Base-by-base conservation (phyloP, 2,888 invertebrate species). In the Mayetiola destructor region DNA sequence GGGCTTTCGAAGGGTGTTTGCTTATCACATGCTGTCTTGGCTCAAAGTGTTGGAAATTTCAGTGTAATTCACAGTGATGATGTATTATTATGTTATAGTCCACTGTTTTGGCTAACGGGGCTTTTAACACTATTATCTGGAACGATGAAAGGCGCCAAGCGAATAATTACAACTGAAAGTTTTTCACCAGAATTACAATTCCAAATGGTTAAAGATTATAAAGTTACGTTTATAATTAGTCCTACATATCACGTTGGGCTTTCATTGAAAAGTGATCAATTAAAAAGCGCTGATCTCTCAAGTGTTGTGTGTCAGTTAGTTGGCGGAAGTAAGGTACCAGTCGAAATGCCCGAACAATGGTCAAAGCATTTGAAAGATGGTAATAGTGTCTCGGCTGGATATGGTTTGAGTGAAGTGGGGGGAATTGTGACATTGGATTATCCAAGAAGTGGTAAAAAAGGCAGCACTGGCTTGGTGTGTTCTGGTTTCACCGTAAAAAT, bases 61-160 rank as follows among this genome's bases (percentile, higher is more conserved):
- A 20, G 16, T 1, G n/a, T 1, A 14, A 9, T 55, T 2, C 5
- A 32, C n/a, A 2, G 8, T 3, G 18, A n/a, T n/a, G 27, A 48
- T n/a, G n/a, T 27, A 3, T 4, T 48, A 6, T 27, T 48, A 14
- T n/a, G n/a, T 2, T 27, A n/a, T n/a, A 48, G 65, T 60, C 66
- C 68, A 16, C 63, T 68, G 16, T 70, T 70, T 58, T 66, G 68
- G 64, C 62, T 68, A 0, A 64, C 68, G 1, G 69, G 69, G 1
- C 16, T 64, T 1, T 0, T 56, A 2, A 48, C 64, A 58, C 65
- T 68, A 65, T 63, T 67, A n/a, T 65, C 63, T 54, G 66, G 67
- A 39, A 66, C 66, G 55, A 65, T 68, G 0, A 66, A 65, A 40
- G 64, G 67, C 14, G 64, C 65, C 5, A 66, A 66, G 3, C 66